These are phyloP conservation scores for Drosophila macrothrix DNA, from an alignment of 2,888 invertebrate species.

Conservation along the genomic window DNA sequence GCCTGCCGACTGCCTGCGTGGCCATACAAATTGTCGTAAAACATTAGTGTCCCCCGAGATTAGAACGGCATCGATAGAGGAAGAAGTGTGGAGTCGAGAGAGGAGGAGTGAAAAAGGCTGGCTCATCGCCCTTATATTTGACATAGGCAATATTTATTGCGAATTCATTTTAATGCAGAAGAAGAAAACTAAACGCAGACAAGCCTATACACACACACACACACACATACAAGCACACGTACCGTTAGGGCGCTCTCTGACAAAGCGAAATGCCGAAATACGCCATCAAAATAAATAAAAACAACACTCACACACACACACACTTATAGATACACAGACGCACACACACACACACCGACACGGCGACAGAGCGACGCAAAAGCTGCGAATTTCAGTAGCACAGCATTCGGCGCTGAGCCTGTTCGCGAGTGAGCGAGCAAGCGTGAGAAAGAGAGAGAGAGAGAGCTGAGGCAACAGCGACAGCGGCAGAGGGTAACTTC, in stretches of 20 bases:
- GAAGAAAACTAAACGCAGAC: slow-evolving; percentile 54
- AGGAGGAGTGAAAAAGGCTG: slow-evolving; percentile 51
- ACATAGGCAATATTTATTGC: slow-evolving; percentile 81
- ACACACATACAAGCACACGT: not conserved
- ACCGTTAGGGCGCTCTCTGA: slow-evolving; percentile 52
- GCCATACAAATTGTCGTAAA: slow-evolving; percentile 74
- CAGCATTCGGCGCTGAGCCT: slow-evolving; percentile 69
- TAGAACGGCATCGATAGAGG: slow-evolving; percentile 47
- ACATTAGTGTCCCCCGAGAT: slow-evolving; percentile 78
- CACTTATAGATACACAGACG: slow-evolving; percentile 23
- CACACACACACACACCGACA: slow-evolving; percentile 5
- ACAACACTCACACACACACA: slow-evolving; percentile 52
- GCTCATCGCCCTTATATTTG: slow-evolving; percentile 80
- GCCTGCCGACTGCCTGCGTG: slow-evolving; percentile 6
- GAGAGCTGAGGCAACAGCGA: slow-evolving; percentile 20
- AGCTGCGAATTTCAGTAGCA: slow-evolving; percentile 70
- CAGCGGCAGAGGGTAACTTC: slow-evolving; percentile 60
- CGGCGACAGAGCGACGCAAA: slow-evolving; percentile 49
- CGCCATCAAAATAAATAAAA: slow-evolving; percentile 79
- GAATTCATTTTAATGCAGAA: slow-evolving; percentile 77
- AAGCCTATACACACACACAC: slow-evolving; percentile 40
- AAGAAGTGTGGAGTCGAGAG: not conserved
- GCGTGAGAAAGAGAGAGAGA: slow-evolving; percentile 17
- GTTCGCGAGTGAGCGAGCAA: slow-evolving; percentile 25
- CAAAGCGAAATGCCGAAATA: slow-evolving; percentile 75